phyloP scores from a whole-genome alignment of 2,888 invertebrate genomes.

The Saturnia japonica region DNA sequence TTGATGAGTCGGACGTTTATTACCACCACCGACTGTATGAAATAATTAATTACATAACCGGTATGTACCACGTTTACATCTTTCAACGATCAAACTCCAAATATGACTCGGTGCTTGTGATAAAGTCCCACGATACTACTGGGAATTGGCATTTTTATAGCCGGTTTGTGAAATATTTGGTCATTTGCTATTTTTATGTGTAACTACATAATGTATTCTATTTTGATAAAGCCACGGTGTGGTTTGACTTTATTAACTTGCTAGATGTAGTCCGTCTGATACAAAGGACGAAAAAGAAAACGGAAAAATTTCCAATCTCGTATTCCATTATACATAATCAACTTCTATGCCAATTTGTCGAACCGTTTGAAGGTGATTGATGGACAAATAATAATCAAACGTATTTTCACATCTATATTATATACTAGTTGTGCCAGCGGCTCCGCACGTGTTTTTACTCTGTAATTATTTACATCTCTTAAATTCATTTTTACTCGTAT shows the following conservation, averaged over 20 bases:
- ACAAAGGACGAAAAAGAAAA: no score
- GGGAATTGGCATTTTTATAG: constrained; percentile 37
- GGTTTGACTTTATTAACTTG: not conserved
- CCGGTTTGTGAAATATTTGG: not conserved
- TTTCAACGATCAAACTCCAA: constrained; percentile 37
- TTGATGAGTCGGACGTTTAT: constrained; percentile 75
- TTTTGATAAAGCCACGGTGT: not conserved
- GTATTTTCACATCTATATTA: no score
- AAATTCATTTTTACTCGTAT: no score
- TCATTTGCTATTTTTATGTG: not conserved
- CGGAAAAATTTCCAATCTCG: no score
- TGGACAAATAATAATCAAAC: no score
- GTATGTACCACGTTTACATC: constrained; percentile 42
- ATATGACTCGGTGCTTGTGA: constrained; percentile 38
- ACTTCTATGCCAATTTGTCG: no score
- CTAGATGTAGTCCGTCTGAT: no score
- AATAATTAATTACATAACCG: constrained; percentile 74
- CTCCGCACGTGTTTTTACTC: no score
- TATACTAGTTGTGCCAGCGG: no score
- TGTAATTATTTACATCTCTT: no score
- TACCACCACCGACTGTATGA: constrained; percentile 63
- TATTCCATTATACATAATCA: no score
- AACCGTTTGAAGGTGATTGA: no score
- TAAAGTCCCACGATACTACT: constrained; percentile 40
- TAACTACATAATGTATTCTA: not conserved